Conservation (phyloP, 2,113 vertebrate species). For the Arenaria interpres region DNA sequence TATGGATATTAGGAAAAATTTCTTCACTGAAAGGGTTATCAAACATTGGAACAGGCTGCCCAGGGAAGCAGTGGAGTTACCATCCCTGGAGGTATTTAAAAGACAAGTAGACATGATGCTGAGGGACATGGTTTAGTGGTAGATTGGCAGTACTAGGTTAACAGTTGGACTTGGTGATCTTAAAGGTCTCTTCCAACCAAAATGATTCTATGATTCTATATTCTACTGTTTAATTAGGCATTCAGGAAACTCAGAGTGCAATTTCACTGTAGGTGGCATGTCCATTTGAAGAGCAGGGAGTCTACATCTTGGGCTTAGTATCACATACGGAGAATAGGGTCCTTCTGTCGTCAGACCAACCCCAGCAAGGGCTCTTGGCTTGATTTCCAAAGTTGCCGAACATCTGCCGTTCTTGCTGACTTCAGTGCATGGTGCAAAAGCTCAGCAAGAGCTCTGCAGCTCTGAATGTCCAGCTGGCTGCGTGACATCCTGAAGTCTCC, state of each 20-base stretch:
- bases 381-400: slow-evolving; percentile 15
- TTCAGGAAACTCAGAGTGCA: neutral
- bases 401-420: slow-evolving; percentile 31
- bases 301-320: neutral
- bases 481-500: slow-evolving; percentile 17
- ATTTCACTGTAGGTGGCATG: neutral
- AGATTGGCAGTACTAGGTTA: neutral
- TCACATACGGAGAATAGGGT: neutral
- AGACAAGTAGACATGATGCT: neutral
- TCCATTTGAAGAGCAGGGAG: neutral
- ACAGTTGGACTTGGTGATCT: neutral
- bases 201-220: neutral
- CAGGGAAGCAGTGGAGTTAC: neutral
- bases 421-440: neutral
- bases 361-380: neutral
- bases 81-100: neutral
- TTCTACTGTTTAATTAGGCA: neutral
- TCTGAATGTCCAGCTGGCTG: neutral
- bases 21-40: neutral
- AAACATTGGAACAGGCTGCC: neutral
- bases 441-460: slow-evolving; percentile 5
- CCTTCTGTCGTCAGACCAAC: neutral
- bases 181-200: neutral
- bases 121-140: neutral
- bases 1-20: neutral